A percentile compares a stretch with the other conserved stretches of the same genome.
phyloP scores from a whole-genome alignment of 2,113 vertebrate species.

The Tylochromis polylepis region DNA sequence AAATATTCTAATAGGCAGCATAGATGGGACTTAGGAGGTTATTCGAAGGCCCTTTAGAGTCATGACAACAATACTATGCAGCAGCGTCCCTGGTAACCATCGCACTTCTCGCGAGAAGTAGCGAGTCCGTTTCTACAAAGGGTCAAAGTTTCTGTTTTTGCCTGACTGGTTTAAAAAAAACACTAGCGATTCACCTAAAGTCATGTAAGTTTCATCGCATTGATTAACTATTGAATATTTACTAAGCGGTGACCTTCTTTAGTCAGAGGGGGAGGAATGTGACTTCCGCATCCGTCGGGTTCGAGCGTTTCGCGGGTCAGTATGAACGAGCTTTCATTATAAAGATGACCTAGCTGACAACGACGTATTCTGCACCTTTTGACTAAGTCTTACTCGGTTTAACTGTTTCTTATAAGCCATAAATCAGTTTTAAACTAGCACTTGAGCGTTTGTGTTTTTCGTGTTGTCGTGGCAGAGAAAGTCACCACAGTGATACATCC shows the following conservation, averaged over 20 bases:
- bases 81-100: neutral
- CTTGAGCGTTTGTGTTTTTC: neutral
- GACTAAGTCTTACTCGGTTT: too few relatives aligned
- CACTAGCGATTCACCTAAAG: neutral
- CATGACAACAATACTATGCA: neutral
- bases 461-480: neutral
- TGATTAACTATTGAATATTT: neutral
- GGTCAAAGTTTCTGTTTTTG: neutral
- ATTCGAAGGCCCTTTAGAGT: neutral
- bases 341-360: neutral
- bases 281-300: slow-evolving; percentile 54
- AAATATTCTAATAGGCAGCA: neutral
- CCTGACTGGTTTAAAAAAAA: neutral
- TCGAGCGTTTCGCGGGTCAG: slow-evolving; percentile 12
- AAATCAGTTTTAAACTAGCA: neutral
- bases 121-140: neutral
- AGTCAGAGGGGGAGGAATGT: neutral
- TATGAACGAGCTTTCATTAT: neutral
- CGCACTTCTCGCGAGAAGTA: slow-evolving; percentile 48
- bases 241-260: neutral
- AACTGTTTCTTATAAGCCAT: neutral
- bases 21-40: neutral
- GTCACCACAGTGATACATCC: neutral
- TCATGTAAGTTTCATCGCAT: accelerated
- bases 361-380: neutral